Evolutionary conservation across 2,113 vertebrate genomes (phyloP).

Genomic region (Syngnathus floridae): DNA sequence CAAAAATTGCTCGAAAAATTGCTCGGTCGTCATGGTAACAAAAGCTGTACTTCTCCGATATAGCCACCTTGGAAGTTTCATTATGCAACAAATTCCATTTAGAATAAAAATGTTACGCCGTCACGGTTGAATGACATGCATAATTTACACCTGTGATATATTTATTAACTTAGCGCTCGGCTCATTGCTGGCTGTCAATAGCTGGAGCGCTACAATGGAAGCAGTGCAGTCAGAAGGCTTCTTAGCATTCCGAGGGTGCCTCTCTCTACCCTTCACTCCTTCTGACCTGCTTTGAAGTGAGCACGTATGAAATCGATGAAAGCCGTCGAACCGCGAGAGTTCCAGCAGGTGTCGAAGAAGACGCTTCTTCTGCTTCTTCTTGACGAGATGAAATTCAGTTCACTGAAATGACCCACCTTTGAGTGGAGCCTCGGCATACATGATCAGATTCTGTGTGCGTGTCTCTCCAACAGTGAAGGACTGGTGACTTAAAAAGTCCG

Average conservation of each 20-base stretch:
- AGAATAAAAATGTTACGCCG: neutral
- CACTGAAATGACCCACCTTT: neutral
- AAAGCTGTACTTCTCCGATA: neutral
- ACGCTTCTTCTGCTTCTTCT: conserved; percentile 3
- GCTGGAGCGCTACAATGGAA: neutral
- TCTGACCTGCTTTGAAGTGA: conserved; percentile 42
- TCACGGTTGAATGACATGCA: neutral
- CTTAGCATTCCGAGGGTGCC: conserved; percentile 9
- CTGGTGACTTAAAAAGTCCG: conserved; percentile 14
- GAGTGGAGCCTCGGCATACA: conserved; percentile 3
- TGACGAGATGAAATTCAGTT: conserved; percentile 22
- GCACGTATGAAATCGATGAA: conserved; percentile 30
- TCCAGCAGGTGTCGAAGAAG: neutral
- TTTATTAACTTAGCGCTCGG: neutral
- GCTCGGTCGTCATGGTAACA: no score
- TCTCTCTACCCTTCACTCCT: conserved; percentile 7
- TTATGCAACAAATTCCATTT: neutral
- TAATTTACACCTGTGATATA: neutral
- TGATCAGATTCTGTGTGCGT: conserved; percentile 25
- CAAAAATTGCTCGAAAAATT: no score
- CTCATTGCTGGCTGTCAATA: neutral
- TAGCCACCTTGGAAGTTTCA: neutral
- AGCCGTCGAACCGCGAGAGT: conserved; percentile 12
- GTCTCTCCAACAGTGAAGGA: conserved; percentile 14
- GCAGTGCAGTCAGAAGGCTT: conserved; percentile 6